A percentile compares a stretch with the other conserved stretches of the same genome.
Conservation (phyloP, 2,797 vertebrate genomes). For the Ctenopoma multispine region DNA sequence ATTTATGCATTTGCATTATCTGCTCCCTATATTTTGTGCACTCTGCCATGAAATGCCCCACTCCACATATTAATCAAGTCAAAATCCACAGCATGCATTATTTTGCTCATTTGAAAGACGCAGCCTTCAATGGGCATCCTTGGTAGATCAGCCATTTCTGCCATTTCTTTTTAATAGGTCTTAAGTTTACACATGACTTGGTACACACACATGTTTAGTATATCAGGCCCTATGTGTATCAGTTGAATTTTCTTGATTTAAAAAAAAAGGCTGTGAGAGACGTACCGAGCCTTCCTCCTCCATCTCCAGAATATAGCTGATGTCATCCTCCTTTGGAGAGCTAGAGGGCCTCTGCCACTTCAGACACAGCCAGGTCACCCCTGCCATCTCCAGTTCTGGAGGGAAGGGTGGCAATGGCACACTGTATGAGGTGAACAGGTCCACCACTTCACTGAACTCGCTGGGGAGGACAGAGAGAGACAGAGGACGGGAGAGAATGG, state of each 20-base stretch:
- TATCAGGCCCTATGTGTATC: not conserved
- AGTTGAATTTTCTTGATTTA: not conserved
- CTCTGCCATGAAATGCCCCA: too few species aligned
- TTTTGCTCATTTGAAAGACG: too few species aligned
- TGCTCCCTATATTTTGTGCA: too few species aligned
- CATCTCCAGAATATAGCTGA: slow-evolving; percentile 96
- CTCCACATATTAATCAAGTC: too few species aligned
- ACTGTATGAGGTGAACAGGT: slow-evolving; percentile 97
- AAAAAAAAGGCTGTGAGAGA: slow-evolving; percentile 22
- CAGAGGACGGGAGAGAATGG: slow-evolving; percentile 57
- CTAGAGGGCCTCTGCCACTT: slow-evolving; percentile 94
- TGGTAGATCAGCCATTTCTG: too few species aligned
- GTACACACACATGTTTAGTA: too few species aligned
- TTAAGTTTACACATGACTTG: too few species aligned
- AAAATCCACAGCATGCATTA: too few species aligned
- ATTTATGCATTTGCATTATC: too few species aligned
- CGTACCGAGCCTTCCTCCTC: slow-evolving; percentile 96
- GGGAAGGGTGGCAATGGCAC: slow-evolving; percentile 93
- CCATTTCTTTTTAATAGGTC: too few species aligned
- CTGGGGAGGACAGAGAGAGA: slow-evolving; percentile 81
- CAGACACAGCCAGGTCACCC: slow-evolving; percentile 93
- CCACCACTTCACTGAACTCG: slow-evolving; percentile 94
- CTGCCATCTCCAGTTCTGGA: slow-evolving; percentile 91
- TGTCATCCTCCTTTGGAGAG: slow-evolving; percentile 95
- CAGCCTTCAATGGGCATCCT: too few species aligned